Conservation (phyloP, 2,797 vertebrate species). For the Peromyscus aztecus region DNA sequence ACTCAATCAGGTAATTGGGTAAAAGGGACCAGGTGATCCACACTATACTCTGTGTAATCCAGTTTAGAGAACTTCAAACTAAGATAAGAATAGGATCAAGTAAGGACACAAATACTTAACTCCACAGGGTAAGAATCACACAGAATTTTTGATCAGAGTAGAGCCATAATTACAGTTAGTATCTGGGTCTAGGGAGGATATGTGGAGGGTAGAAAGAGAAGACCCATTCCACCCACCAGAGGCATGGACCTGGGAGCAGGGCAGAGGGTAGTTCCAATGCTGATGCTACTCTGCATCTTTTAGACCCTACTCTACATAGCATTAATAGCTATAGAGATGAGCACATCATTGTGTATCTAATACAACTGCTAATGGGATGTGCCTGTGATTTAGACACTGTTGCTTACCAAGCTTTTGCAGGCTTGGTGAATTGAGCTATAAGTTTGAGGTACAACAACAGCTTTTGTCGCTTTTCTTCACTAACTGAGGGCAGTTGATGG, state of each 20-base stretch:
- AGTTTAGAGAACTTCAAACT: background rate
- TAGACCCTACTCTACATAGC: background rate
- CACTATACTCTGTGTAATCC: background rate
- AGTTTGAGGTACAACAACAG: background rate
- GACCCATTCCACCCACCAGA: background rate
- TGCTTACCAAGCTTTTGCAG: constrained; percentile 38
- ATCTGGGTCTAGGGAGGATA: background rate
- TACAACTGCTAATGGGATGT: constrained; percentile 32
- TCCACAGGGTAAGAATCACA: background rate
- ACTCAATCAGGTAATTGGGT: rapidly evolving
- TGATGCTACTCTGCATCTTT: background rate
- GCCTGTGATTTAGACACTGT: constrained; percentile 38
- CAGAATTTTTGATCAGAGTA: background rate
- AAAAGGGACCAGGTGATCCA: background rate
- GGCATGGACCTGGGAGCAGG: background rate
- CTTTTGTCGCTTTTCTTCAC: background rate
- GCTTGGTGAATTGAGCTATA: constrained; percentile 10
- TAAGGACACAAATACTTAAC: background rate
- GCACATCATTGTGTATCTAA: background rate
- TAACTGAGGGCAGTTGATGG: constrained; percentile 46
- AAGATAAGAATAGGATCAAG: background rate
- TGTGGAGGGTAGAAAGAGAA: background rate
- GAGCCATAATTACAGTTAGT: background rate
- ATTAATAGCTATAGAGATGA: constrained; percentile 1
- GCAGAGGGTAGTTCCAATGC: background rate